Conservation (phyloP, 2,888 invertebrate genomes). For the Drosophila kambysellisi region DNA sequence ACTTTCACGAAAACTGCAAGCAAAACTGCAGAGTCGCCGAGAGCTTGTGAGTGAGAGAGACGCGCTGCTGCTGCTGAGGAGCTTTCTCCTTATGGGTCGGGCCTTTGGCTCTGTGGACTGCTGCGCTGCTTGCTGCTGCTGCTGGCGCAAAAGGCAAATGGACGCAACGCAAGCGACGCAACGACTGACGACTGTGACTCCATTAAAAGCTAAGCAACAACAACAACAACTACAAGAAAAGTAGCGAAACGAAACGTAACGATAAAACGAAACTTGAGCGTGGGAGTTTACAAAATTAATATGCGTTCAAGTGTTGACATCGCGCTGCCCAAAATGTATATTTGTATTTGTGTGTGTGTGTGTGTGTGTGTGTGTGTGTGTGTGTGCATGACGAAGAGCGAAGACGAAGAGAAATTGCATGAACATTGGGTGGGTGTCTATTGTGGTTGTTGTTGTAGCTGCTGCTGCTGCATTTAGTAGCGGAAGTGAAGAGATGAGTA, state of each 20-base stretch:
- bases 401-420: conserved; percentile 50
- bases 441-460: conserved; percentile 24
- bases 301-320: conserved; percentile 76
- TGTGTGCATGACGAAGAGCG: conserved; percentile 11
- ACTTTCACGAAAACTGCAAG: conserved; percentile 80
- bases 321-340: conserved; percentile 29
- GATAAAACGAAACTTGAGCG: conserved; percentile 69
- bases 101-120: conserved; percentile 35
- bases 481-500: conserved; percentile 64
- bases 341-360: not conserved
- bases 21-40: conserved; percentile 64
- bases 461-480: conserved; percentile 61
- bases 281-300: conserved; percentile 78
- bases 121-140: conserved; percentile 26
- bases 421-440: conserved; percentile 35
- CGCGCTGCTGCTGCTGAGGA: conserved; percentile 51
- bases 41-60: conserved; percentile 7
- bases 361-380: conserved; percentile 3
- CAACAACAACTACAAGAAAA: conserved; percentile 35
- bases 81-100: conserved; percentile 71
- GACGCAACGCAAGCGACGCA: conserved; percentile 58
- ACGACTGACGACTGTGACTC: conserved; percentile 31
- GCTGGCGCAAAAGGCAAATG: conserved; percentile 67
- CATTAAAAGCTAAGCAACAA: conserved; percentile 55
- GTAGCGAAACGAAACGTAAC: conserved; percentile 45